Conservation (phyloP, 30 jellyfish, hydroid and myxozoan species). For the Aurelia coerulea region DNA sequence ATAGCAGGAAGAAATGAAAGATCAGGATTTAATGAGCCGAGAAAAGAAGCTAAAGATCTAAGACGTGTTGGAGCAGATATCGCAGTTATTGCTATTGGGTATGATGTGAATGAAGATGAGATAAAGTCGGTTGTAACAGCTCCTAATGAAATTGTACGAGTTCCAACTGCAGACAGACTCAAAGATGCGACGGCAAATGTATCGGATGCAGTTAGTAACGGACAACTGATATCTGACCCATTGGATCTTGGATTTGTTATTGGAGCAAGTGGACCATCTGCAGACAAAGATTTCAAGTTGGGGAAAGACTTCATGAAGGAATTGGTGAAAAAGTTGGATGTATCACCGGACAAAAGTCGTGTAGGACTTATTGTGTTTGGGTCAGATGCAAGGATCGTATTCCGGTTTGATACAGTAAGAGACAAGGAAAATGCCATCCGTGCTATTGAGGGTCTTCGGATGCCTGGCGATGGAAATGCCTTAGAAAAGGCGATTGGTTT, state of each 20-base stretch:
- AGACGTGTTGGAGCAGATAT: conserved; percentile 13
- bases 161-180: conserved; percentile 14
- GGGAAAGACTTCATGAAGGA: conserved; percentile 27
- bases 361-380: conserved; percentile 38
- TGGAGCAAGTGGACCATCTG: conserved; percentile 58
- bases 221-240: not conserved
- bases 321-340: conserved; percentile 18
- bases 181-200: not conserved
- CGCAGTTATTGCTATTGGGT: conserved; percentile 47
- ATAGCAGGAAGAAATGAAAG: conserved; percentile 21
- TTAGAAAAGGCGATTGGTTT: conserved; percentile 52
- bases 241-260: conserved; percentile 53
- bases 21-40: not conserved
- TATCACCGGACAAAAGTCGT: conserved; percentile 23
- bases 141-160: not conserved
- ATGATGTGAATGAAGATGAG: conserved; percentile 22
- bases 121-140: conserved; percentile 20
- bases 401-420: conserved; percentile 1
- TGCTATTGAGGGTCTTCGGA: not conserved
- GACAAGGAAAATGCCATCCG: not conserved
- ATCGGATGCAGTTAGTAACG: not conserved
- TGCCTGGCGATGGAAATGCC: conserved; percentile 10
- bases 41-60: not conserved
- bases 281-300: conserved; percentile 33
- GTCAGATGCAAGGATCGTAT: conserved; percentile 11